Evolutionary conservation across 2,113 vertebrate genomes (phyloP), one percentile per base, ranked within the genome.

Genomic region (Aythya baeri): DNA sequence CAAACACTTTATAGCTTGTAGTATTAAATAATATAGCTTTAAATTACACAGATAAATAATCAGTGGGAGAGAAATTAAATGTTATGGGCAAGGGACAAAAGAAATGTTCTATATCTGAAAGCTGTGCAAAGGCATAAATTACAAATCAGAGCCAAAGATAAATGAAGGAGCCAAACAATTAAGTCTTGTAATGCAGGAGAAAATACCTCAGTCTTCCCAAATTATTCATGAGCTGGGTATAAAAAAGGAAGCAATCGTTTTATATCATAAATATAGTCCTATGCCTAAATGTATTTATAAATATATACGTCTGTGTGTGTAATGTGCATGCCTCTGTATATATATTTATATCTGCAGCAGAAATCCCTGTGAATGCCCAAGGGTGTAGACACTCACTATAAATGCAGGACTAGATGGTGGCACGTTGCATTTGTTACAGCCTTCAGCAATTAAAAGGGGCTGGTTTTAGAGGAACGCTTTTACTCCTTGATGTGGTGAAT

Each of bases 1-100:
- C 65, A 88, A 95, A 95, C 75, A 89, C 66, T 94, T 96, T 84
- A 92, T 87, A 70, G 92, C 86, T 91, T 71, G 78, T 87, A 96
- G 81, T 78, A 93, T 94, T 96, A 96, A 97, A 96, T 96, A 96
- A 96, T 93, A 91, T 71, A 70, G 72, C 83, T 89, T 89, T 89
- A 83, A 95, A 91, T 95, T 94, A 82, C 73, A 85, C 88, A 96
- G 92, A 97, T 93, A 97, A 97, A 96, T 94, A 96, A 96, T 96
- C 85, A 90, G 63, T 81, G 61, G 57, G 73, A 96, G 73, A 91
- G 81, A 85, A 94, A 94, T 94, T 89, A 96, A 92, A 96, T 88
- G 75, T 92, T 95, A 93, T 67, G 66, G 82, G 68, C 70, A 68
- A 94, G 74, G 59, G 77, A 95, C 93, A 94, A 93, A 93, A 94